These are phyloP conservation scores for Meganola albula DNA, from an alignment of 2,888 invertebrate genomes.

Conservation along the genomic window DNA sequence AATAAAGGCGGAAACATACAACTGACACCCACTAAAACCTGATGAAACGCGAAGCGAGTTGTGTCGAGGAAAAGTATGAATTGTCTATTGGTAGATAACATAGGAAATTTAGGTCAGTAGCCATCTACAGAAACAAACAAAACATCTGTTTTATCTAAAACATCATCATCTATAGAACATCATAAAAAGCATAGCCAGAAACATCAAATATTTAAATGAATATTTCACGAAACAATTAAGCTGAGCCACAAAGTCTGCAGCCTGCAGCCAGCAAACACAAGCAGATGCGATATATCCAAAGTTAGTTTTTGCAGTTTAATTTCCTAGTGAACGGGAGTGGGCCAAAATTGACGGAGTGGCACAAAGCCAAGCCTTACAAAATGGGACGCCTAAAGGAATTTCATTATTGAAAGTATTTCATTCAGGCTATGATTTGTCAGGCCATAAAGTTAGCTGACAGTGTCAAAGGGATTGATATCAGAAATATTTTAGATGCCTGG, in stretches of 20 bases:
- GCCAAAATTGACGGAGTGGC: constrained; percentile 54
- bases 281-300: constrained; percentile 25
- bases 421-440: constrained; percentile 27
- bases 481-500: constrained; percentile 20
- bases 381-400: constrained; percentile 52
- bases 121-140: no score
- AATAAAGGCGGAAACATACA: no score
- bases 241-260: no score
- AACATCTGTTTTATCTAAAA: no score
- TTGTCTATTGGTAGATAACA: no score
- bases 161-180: no score
- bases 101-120: no score
- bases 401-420: constrained; percentile 63
- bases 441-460: constrained; percentile 17
- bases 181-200: background rate
- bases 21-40: no score
- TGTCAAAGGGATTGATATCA: constrained; percentile 18
- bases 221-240: no score
- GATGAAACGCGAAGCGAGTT: no score
- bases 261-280: constrained; percentile 17
- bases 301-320: constrained; percentile 34
- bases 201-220: background rate
- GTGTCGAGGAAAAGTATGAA: no score
- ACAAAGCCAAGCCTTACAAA: constrained; percentile 49
- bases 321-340: constrained; percentile 29